These are phyloP conservation scores for Calcarius ornatus DNA, from an alignment of 2,113 vertebrate genomes.

Conservation along the genomic window DNA sequence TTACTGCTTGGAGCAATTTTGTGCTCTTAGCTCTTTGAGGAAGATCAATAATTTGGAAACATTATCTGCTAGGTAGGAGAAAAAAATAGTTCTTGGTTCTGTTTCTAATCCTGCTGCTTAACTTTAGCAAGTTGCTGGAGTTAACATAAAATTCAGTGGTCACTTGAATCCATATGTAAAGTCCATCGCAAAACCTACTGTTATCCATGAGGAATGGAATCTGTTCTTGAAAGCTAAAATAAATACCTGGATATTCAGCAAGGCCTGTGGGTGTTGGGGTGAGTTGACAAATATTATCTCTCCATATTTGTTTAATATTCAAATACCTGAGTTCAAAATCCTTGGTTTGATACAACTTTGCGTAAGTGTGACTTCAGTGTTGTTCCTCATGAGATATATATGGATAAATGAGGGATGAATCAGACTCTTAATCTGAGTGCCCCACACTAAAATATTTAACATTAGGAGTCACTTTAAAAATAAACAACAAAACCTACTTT, in stretches of 20 bases:
- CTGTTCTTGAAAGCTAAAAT: not conserved
- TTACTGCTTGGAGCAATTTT: not conserved
- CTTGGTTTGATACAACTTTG: not conserved
- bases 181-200: not conserved
- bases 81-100: not conserved
- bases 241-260: not conserved
- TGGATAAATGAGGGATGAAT: not conserved
- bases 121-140: not conserved
- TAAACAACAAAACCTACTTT: not conserved
- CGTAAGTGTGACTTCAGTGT: not conserved
- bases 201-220: not conserved
- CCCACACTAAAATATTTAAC: not conserved
- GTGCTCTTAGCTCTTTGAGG: not conserved
- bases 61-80: fast-evolving
- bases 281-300: not conserved
- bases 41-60: not conserved
- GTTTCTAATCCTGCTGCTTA: not conserved
- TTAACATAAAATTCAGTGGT: not conserved
- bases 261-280: not conserved
- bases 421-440: not conserved
- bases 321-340: not conserved
- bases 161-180: not conserved
- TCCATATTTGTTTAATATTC: not conserved
- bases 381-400: not conserved
- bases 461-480: not conserved